These are phyloP conservation scores for Calephelis nemesis DNA, from an alignment of 1,140 invertebrate genomes.

Conservation along the genomic window DNA sequence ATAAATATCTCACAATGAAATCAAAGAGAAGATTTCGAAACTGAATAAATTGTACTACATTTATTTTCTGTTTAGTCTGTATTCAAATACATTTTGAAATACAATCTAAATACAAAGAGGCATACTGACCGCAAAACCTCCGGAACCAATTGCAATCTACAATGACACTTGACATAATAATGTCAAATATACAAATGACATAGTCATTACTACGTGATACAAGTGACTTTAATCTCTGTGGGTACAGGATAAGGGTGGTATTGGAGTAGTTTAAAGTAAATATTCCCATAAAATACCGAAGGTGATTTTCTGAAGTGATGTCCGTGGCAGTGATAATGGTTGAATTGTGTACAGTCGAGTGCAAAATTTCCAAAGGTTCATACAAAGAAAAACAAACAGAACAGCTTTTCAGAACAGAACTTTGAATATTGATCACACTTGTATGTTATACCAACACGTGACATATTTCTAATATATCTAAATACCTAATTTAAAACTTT, in stretches of 20 bases:
- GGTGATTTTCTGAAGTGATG: conserved; percentile 13
- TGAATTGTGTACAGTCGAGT: background rate
- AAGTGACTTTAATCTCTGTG: background rate
- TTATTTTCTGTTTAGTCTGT: conserved; percentile 9
- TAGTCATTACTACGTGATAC: background rate
- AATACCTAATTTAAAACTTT: too few species aligned
- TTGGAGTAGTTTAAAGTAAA: background rate
- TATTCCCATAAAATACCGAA: background rate
- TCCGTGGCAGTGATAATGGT: conserved; percentile 6
- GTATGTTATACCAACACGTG: too few species aligned
- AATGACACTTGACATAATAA: conserved; percentile 14
- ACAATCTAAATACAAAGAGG: conserved; percentile 8
- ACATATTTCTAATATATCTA: too few species aligned
- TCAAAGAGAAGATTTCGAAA: conserved; percentile 1
- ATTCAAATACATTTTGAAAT: conserved; percentile 14
- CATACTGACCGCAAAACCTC: conserved; percentile 6
- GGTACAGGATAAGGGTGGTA: background rate
- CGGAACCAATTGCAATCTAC: background rate
- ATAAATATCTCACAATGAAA: background rate
- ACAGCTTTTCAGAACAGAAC: too few species aligned
- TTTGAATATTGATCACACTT: too few species aligned
- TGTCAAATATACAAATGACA: conserved; percentile 12
- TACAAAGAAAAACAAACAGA: too few species aligned
- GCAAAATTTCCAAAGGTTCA: background rate
- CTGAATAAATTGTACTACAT: conserved; percentile 7